Conservation (phyloP, 2,113 vertebrate genomes). For the Andinoacara biseriatus region DNA sequence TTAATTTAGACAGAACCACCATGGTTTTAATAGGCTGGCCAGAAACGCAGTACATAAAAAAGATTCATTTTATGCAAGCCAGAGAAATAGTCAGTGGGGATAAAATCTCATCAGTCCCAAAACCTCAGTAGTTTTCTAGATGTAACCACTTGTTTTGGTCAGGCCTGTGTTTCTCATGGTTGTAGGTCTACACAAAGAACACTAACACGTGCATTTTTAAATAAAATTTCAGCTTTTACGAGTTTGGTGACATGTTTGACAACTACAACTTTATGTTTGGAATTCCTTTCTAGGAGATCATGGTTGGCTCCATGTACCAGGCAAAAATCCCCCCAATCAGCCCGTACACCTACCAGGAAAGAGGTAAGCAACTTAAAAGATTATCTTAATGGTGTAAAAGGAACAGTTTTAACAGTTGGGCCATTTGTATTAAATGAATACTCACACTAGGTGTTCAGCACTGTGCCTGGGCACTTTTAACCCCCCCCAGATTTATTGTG, state of each 20-base stretch:
- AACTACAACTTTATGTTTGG: neutral
- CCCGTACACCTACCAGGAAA: conserved; percentile 79
- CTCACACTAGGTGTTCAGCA: neutral
- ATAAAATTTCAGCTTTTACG: neutral
- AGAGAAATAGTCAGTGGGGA: neutral
- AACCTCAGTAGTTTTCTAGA: neutral
- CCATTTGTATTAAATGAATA: neutral
- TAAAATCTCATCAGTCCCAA: neutral
- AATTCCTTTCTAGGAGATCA: conserved; percentile 86
- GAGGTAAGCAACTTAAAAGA: conserved; percentile 76
- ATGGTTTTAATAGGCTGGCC: neutral
- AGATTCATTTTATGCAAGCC: neutral
- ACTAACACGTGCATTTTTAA: accelerated
- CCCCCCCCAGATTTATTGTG: neutral
- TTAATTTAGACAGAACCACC: neutral
- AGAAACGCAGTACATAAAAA: neutral
- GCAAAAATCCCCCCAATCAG: conserved; percentile 86
- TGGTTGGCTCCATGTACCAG: conserved; percentile 94
- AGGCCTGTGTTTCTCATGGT: neutral
- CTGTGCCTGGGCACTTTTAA: neutral
- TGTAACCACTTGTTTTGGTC: neutral
- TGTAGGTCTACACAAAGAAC: neutral
- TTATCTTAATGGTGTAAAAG: neutral
- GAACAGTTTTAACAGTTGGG: neutral
- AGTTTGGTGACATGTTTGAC: neutral